Conservation (phyloP, 2,113 vertebrate genomes). For the Otis tarda region DNA sequence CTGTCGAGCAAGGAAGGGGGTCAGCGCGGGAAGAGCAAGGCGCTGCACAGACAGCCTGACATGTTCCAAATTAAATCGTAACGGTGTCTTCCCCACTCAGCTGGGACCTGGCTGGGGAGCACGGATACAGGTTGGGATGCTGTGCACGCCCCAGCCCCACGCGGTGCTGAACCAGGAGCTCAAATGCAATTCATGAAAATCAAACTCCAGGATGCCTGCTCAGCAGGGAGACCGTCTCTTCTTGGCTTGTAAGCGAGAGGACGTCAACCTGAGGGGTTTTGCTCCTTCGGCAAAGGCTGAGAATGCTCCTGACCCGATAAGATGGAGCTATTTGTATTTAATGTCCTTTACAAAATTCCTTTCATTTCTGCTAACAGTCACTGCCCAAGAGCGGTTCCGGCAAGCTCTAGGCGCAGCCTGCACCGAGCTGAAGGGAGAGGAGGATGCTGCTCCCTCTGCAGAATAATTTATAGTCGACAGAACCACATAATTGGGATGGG, state of each 20-base stretch:
- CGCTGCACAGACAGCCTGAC: background rate
- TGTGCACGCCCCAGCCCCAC: background rate
- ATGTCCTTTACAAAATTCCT: conserved; percentile 25
- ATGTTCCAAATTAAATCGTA: background rate
- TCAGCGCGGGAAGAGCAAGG: background rate
- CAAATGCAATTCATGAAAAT: background rate
- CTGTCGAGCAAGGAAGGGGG: background rate
- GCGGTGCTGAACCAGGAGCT: background rate
- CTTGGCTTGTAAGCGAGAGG: background rate
- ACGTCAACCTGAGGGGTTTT: background rate
- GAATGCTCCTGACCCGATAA: background rate
- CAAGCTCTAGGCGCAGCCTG: background rate
- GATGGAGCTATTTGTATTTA: conserved; percentile 34
- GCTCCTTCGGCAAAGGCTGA: background rate
- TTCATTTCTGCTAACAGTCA: conserved; percentile 19
- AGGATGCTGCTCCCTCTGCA: background rate
- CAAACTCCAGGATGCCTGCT: background rate
- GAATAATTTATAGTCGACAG: background rate
- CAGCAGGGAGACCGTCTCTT: background rate
- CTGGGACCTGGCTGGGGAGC: background rate
- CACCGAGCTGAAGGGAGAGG: background rate
- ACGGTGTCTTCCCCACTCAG: background rate
- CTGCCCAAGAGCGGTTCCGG: background rate
- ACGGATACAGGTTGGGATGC: background rate
- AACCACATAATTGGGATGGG: background rate